Conservation (phyloP, 2,888 invertebrate species). For the Metellina segmentata region DNA sequence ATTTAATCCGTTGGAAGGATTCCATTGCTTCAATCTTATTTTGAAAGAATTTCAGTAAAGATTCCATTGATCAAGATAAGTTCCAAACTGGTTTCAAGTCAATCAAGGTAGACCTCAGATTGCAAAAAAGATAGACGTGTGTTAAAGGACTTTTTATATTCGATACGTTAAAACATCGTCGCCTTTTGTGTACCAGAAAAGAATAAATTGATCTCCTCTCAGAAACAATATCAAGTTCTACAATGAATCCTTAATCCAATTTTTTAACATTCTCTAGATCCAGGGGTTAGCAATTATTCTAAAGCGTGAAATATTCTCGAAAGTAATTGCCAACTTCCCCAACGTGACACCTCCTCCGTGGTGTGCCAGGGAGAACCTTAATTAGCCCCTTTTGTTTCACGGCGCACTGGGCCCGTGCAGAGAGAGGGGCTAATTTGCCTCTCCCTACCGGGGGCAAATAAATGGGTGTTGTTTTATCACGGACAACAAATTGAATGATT, state of each 20-base stretch:
- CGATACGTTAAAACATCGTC: too few relatives aligned
- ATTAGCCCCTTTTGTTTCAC: not conserved
- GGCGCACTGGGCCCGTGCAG: not conserved
- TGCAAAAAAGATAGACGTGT: too few relatives aligned
- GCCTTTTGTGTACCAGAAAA: too few relatives aligned
- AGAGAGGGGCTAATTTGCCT: not conserved
- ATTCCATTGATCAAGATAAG: too few relatives aligned
- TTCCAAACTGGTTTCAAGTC: too few relatives aligned
- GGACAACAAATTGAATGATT: not conserved
- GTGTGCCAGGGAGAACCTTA: not conserved
- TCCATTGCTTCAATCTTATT: too few relatives aligned
- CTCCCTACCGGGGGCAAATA: not conserved
- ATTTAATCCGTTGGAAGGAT: too few relatives aligned
- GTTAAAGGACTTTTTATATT: too few relatives aligned
- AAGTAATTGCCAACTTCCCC: not conserved
- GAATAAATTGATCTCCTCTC: not conserved
- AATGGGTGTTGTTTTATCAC: not conserved
- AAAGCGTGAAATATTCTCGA: not conserved
- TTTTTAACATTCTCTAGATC: not conserved
- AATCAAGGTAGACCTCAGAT: too few relatives aligned
- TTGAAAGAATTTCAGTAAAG: too few relatives aligned
- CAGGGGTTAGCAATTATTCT: not conserved
- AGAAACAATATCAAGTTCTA: not conserved
- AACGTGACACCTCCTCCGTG: not conserved
- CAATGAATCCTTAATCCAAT: not conserved